Percentiles rank a stretch among this genome's conserved stretches.
These are phyloP conservation scores for Sinosuthora webbiana DNA, from an alignment of 2,113 vertebrate genomes.

Conservation along the genomic window DNA sequence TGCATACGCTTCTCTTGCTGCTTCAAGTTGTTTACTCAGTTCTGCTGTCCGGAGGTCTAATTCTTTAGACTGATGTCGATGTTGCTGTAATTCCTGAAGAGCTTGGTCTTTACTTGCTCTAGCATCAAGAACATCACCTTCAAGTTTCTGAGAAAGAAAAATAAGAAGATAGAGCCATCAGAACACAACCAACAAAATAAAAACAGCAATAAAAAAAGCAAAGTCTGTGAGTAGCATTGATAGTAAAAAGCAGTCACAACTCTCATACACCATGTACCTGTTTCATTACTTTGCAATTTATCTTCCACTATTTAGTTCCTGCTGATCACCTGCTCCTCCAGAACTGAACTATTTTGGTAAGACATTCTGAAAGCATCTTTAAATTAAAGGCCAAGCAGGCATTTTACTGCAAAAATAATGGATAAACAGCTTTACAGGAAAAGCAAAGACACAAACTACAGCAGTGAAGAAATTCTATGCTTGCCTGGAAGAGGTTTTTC, in stretches of 20 bases:
- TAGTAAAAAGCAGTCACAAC: neutral
- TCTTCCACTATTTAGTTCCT: neutral
- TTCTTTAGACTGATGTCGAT: conserved; percentile 79
- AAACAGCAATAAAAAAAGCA: neutral
- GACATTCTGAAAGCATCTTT: neutral
- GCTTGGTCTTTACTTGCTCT: conserved; percentile 80
- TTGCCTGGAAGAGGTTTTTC: neutral
- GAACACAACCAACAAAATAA: neutral
- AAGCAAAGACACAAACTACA: neutral
- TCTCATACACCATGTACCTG: neutral
- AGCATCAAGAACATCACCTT: conserved; percentile 81
- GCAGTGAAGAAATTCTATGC: neutral
- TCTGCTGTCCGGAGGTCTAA: conserved; percentile 80
- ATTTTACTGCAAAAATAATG: neutral
- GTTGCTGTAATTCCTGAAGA: conserved; percentile 79
- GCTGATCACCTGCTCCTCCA: neutral
- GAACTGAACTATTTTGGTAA: neutral
- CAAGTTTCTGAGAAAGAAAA: conserved; percentile 84
- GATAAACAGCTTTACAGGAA: neutral
- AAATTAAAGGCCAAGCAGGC: neutral
- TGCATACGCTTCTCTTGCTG: conserved; percentile 86
- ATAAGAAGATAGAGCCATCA: neutral
- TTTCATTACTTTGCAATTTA: neutral
- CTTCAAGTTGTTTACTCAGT: conserved; percentile 79
- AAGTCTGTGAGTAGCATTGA: neutral